A percentile compares a stretch with the other conserved stretches of the same genome.
phyloP scores from a whole-genome alignment of 2,888 invertebrate genomes.

The Panorpa germanica region DNA sequence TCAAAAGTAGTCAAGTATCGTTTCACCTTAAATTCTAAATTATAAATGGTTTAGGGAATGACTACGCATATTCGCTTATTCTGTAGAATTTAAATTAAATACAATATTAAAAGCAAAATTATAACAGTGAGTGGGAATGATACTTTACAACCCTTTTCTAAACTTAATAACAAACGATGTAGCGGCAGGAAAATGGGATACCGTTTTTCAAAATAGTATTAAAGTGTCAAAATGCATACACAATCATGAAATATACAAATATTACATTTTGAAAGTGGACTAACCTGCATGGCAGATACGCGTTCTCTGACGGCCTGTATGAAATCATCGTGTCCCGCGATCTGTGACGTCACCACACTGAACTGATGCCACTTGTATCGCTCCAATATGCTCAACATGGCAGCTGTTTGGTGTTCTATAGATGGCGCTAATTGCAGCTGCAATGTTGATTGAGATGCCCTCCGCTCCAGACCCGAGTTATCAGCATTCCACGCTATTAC shows the following conservation, averaged over 20 bases:
- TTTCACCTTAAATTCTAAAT: too few species aligned
- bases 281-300: constrained; percentile 63
- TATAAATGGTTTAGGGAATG: too few species aligned
- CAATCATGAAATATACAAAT: not conserved
- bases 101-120: too few species aligned
- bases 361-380: constrained; percentile 95
- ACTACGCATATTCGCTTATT: too few species aligned
- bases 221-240: too few species aligned
- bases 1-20: too few species aligned
- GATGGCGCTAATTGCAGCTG: constrained; percentile 91
- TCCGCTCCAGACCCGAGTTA: constrained; percentile 69
- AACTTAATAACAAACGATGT: too few species aligned
- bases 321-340: constrained; percentile 90
- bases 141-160: too few species aligned
- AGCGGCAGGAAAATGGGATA: too few species aligned
- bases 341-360: constrained; percentile 82
- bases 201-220: too few species aligned
- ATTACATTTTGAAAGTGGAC: constrained; percentile 12
- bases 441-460: constrained; percentile 73
- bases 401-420: constrained; percentile 88
- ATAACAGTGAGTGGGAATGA: too few species aligned
- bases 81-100: too few species aligned
- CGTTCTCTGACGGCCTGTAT: constrained; percentile 83
- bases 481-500: constrained; percentile 97
- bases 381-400: constrained; percentile 87